Evolutionary conservation across 2,113 vertebrate genomes (phyloP).

Genomic region (Probosciger aterrimus): DNA sequence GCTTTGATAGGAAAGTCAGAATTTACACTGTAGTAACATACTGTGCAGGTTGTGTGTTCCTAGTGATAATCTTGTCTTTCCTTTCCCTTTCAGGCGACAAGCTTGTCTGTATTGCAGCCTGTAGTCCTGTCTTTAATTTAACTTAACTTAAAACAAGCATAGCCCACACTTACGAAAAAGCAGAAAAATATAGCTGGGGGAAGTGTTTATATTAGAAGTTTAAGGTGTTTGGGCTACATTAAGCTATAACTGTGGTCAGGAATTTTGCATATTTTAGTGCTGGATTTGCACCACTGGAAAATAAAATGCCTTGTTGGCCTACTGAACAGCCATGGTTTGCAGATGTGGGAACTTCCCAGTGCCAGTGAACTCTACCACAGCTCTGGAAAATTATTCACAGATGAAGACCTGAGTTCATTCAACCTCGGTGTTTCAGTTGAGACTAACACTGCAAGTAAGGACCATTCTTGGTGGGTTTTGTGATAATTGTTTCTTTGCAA

Average conservation of each 20-base stretch:
- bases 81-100: background rate
- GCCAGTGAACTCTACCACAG: background rate
- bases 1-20: background rate
- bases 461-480: background rate
- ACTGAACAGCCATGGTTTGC: background rate
- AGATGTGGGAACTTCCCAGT: background rate
- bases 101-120: background rate
- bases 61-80: background rate
- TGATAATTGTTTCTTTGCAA: background rate
- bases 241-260: slow-evolving; percentile 29
- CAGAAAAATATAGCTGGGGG: background rate
- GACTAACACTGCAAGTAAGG: background rate
- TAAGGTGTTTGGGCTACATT: slow-evolving; percentile 15
- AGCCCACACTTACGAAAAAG: background rate
- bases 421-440: background rate
- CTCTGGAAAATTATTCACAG: background rate
- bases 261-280: slow-evolving; percentile 37
- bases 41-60: background rate
- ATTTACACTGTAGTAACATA: background rate
- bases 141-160: background rate
- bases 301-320: slow-evolving; percentile 17
- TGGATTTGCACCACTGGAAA: slow-evolving; percentile 49
- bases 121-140: slow-evolving; percentile 34
- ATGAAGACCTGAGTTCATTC: background rate
- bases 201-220: slow-evolving; percentile 34